phyloP scores from a whole-genome alignment of 2,113 vertebrate species.

The Lagopus muta region DNA sequence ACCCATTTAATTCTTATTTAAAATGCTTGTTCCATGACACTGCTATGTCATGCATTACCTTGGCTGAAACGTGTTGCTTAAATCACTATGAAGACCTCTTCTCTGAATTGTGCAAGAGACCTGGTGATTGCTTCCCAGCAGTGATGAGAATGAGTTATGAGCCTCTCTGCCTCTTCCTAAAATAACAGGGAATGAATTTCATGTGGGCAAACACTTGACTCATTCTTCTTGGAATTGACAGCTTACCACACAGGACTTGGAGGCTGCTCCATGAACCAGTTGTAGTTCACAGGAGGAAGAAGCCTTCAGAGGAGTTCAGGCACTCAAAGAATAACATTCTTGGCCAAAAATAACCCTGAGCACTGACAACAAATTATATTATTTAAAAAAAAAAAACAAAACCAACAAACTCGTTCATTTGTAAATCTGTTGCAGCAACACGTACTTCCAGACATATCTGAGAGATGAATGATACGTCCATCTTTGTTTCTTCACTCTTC shows the following conservation, averaged over 20 bases:
- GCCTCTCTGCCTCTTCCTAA: constrained; percentile 60
- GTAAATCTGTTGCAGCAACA: constrained; percentile 56
- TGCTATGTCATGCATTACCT: constrained; percentile 44
- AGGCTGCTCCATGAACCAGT: constrained; percentile 62
- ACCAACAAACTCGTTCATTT: constrained; percentile 16
- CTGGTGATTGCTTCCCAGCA: constrained; percentile 65
- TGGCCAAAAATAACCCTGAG: constrained; percentile 56
- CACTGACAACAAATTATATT: constrained; percentile 42
- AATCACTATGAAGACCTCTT: constrained; percentile 24
- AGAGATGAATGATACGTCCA: constrained; percentile 12
- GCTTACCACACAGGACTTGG: constrained; percentile 66
- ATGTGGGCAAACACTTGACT: constrained; percentile 72
- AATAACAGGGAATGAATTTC: constrained; percentile 67
- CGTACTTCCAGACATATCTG: constrained; percentile 34
- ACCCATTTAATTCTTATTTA: neutral
- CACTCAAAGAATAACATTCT: constrained; percentile 66
- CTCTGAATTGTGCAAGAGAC: constrained; percentile 58
- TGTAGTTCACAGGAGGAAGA: constrained; percentile 67
- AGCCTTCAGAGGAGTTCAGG: constrained; percentile 65
- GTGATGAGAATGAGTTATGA: constrained; percentile 61
- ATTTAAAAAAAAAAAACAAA: neutral
- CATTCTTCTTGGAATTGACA: constrained; percentile 71
- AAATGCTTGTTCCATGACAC: neutral
- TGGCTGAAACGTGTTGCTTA: constrained; percentile 38
- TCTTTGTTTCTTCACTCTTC: constrained; percentile 24